Evolutionary conservation across 2,888 invertebrate genomes (phyloP), one percentile per base, ranked within the genome.

Genomic region (Dromius quadrimaculatus): DNA sequence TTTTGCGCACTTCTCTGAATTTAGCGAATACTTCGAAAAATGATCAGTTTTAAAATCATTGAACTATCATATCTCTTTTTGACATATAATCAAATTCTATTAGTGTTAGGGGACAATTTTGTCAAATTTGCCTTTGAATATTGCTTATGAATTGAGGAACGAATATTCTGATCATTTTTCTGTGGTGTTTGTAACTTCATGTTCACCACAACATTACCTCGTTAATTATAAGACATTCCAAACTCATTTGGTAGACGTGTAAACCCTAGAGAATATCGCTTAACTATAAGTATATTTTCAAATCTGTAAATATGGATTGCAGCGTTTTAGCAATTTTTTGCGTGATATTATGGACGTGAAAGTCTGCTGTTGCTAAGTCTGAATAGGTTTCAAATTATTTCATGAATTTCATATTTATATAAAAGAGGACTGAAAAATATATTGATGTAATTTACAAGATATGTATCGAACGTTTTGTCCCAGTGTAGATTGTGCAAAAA

Each of bases 171-270:
- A 64, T 59, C 45, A 41, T 64, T 64, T 50, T 50, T 59, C 57
- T 68, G 11, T 54, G 50, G 50, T 54, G 50, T 54, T 54, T 32
- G 50, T 54, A 32, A 4, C 41, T 41, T 47, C 57, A 61, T 47
- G 50, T 47, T 70, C 36, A 61, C 61, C 62, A 50, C 34, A 50
- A 38, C 23, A 66, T 65, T 70, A 70, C 70, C 70, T 70, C 70
- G 70, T 62, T 70, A 70, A 47, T 47, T 61, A 38, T 70, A 70
- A 70, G 70, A 62, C 62, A 70, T 70, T 70, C 70, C 66, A 66
- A 57, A 57, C 28, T 54, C 59, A 59, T 32, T 57, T 43, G 28
- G 22, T 59, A 59, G 36, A 28, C 36, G 36, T 54, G 32, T 34
- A 66, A 41, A 28, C 41, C 22, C 23, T 54, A 36, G 38, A 38